Evolutionary conservation across 2,888 invertebrate genomes (phyloP).

Genomic region (Pterostichus madidus): DNA sequence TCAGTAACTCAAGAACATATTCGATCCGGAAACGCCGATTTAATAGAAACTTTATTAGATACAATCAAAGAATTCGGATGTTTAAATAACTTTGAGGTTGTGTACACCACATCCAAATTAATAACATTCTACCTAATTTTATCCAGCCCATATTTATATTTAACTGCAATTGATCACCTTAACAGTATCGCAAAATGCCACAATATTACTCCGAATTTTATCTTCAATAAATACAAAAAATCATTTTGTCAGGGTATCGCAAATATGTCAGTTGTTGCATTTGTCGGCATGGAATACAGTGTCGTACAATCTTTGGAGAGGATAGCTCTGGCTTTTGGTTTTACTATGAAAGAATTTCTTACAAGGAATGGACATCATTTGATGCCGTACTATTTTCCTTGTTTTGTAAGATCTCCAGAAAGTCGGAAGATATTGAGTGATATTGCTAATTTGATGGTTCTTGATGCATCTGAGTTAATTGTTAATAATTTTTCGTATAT

Average conservation of each 20-base stretch:
- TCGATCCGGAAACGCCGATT: conserved; percentile 78
- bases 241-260: conserved; percentile 80
- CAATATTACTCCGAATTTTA: conserved; percentile 79
- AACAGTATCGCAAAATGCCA: conserved; percentile 78
- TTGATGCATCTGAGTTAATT: conserved; percentile 82
- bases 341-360: conserved; percentile 84
- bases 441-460: conserved; percentile 81
- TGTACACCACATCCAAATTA: conserved; percentile 22
- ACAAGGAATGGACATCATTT: conserved; percentile 85
- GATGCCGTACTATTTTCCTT: conserved; percentile 82
- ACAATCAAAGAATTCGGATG: conserved; percentile 79
- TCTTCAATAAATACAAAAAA: conserved; percentile 83
- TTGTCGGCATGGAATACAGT: conserved; percentile 79
- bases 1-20: conserved; percentile 78
- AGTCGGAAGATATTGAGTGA: conserved; percentile 83
- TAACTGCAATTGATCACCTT: conserved; percentile 24
- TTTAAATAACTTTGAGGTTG: conserved; percentile 71
- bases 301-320: conserved; percentile 81
- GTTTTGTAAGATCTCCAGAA: conserved; percentile 80
- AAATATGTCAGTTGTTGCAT: conserved; percentile 81
- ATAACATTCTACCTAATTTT: conserved; percentile 53
- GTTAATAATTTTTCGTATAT: conserved; percentile 84
- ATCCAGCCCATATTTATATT: conserved; percentile 28
- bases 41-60: conserved; percentile 80
- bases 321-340: conserved; percentile 84